Conservation (phyloP, 2,797 vertebrate species). For the Alauda arvensis region DNA sequence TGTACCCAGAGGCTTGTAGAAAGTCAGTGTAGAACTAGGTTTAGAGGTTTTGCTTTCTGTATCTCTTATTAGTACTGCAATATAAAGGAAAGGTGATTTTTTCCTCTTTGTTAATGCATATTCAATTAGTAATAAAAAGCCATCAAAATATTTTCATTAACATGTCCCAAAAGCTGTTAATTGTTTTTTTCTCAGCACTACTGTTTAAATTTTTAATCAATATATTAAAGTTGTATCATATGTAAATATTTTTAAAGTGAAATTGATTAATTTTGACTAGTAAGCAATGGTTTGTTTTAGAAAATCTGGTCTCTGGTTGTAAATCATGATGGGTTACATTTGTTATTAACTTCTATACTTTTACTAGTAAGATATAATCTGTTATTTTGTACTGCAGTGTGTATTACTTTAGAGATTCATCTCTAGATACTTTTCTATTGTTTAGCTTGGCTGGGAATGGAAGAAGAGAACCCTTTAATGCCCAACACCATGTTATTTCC, state of each 20-base stretch:
- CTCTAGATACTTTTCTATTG: neutral
- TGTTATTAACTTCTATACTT: neutral
- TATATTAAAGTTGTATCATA: neutral
- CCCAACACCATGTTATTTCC: conserved; percentile 32
- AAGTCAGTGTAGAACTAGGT: neutral
- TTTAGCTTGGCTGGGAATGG: neutral
- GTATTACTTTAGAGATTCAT: neutral
- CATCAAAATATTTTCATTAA: neutral
- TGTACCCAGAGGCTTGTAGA: neutral
- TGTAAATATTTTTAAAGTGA: neutral
- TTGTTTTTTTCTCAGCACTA: neutral
- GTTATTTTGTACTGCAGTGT: neutral
- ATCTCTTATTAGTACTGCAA: neutral
- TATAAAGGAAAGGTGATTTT: neutral
- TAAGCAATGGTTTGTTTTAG: neutral
- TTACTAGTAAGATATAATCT: neutral
- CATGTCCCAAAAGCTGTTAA: neutral
- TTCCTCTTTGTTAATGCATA: neutral
- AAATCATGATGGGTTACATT: neutral
- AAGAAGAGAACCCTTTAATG: conserved; percentile 28
- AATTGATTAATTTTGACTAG: neutral
- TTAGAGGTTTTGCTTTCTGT: neutral
- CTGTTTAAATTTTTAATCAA: neutral
- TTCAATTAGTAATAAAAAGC: neutral
- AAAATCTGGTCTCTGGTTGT: neutral